Conservation (phyloP, 2,113 vertebrate species). For the Dasypus novemcinctus region DNA sequence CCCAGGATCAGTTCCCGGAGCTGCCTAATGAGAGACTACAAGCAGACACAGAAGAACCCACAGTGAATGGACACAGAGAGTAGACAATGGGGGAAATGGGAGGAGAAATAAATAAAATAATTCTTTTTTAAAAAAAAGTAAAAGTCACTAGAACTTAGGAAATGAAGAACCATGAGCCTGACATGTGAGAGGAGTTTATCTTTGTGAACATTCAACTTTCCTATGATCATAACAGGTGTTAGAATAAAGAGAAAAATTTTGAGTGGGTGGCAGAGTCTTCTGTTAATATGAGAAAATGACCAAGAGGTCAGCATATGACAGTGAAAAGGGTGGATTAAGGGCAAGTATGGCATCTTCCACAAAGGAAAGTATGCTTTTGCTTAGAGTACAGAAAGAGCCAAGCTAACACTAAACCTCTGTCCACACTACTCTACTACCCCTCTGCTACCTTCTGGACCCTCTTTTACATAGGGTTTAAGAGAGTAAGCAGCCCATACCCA, state of each 20-base stretch:
- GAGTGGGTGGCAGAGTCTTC: background rate
- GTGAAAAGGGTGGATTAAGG: background rate
- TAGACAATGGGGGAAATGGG: too few relatives aligned
- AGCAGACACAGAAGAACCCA: too few relatives aligned
- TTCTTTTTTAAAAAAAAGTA: too few relatives aligned
- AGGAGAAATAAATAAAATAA: too few relatives aligned
- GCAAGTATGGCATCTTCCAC: background rate
- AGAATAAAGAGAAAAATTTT: background rate
- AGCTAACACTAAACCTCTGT: background rate
- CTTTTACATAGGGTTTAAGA: background rate
- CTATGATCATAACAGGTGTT: background rate
- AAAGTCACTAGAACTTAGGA: background rate
- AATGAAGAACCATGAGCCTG: background rate
- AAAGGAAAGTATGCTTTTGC: conserved; percentile 1
- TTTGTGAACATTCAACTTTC: background rate
- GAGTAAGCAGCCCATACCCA: background rate
- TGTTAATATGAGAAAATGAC: background rate
- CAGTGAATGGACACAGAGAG: too few relatives aligned
- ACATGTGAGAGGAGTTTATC: background rate
- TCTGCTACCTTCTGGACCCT: background rate
- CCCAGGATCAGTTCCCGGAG: too few relatives aligned
- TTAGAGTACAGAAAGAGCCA: background rate
- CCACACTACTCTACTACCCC: too few relatives aligned
- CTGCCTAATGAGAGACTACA: too few relatives aligned
- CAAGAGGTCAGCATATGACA: background rate